A percentile compares a stretch with the other conserved stretches of the same genome.
Evolutionary conservation across 2,797 vertebrate genomes (phyloP).

Genomic region (Sebastes jordani): DNA sequence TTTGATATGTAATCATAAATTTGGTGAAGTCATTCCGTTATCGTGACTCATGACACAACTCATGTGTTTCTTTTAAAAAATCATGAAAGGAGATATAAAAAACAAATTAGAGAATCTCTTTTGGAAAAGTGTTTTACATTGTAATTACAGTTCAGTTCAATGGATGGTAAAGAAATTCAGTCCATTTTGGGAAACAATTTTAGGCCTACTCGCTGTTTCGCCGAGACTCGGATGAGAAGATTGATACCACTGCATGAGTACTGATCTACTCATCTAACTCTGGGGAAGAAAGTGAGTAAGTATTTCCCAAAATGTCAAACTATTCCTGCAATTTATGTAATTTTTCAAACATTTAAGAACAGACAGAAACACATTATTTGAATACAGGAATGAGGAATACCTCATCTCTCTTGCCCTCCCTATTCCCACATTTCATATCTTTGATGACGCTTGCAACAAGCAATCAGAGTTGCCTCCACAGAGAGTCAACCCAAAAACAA

Average conservation of each 20-base stretch:
- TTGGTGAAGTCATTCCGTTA: background rate
- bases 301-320: background rate
- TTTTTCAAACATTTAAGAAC: background rate
- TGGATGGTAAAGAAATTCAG: background rate
- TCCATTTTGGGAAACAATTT: background rate
- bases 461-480: slow-evolving; percentile 22
- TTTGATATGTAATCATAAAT: background rate
- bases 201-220: background rate
- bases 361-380: background rate
- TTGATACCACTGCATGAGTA: background rate
- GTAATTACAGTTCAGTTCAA: background rate
- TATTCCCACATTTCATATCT: slow-evolving; percentile 24
- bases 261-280: background rate
- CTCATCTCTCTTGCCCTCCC: slow-evolving; percentile 2
- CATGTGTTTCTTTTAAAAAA: background rate
- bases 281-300: background rate
- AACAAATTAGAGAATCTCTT: background rate
- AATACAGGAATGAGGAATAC: background rate
- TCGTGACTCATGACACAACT: background rate
- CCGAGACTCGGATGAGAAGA: background rate
- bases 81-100: background rate
- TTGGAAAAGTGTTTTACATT: too few relatives aligned
- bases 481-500: slow-evolving; percentile 38
- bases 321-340: background rate
- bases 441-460: slow-evolving; percentile 23